Evolutionary conservation across 2,113 vertebrate species (phyloP).

Genomic region (Ascaphus truei): DNA sequence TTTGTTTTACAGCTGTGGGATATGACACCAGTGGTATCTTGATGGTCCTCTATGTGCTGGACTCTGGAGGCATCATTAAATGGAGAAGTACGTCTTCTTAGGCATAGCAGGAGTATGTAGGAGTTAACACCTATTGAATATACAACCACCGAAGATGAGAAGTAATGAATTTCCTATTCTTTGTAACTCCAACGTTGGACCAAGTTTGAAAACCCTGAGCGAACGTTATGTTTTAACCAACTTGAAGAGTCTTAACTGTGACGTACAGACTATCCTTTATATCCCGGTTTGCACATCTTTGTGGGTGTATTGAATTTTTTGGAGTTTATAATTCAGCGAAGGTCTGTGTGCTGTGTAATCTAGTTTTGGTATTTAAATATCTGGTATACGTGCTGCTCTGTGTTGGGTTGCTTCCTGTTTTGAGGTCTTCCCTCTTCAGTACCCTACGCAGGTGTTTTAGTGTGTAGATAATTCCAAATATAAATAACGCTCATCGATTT

Average conservation of each 20-base stretch:
- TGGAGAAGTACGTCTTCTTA: constrained; percentile 39
- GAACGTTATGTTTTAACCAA: constrained; percentile 52
- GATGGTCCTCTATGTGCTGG: constrained; percentile 50
- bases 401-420: constrained; percentile 28
- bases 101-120: not conserved
- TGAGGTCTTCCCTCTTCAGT: not conserved
- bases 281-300: constrained; percentile 51
- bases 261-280: constrained; percentile 67
- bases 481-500: too few relatives aligned
- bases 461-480: too few relatives aligned
- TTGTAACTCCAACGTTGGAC: constrained; percentile 23
- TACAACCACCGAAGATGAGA: not conserved
- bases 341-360: constrained; percentile 43
- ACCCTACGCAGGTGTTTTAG: too few relatives aligned
- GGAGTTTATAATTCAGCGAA: too few relatives aligned
- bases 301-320: constrained; percentile 46
- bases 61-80: constrained; percentile 31
- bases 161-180: not conserved
- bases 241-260: constrained; percentile 46
- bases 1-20: constrained; percentile 83
- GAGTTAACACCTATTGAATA: not conserved
- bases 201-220: constrained; percentile 39
- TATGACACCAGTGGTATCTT: constrained; percentile 95
- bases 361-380: constrained; percentile 42
- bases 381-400: constrained; percentile 45